phyloP scores from a whole-genome alignment of 2,888 invertebrate species.

The Microplitis deprimator region DNA sequence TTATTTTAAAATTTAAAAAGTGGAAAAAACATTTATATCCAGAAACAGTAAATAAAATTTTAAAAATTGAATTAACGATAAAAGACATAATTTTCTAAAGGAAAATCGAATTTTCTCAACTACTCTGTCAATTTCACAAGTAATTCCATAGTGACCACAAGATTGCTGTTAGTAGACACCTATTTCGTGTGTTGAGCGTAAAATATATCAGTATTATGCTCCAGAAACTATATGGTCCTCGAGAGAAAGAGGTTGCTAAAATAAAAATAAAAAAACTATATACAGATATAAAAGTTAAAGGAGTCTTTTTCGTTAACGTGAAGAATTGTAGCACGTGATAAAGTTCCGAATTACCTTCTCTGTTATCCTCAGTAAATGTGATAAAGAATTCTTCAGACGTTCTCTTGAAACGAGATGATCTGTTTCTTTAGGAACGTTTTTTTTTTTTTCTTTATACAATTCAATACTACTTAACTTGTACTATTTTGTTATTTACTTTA shows the following conservation, averaged over 20 bases:
- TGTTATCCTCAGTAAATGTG: slow-evolving; percentile 8
- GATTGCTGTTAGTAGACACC: not conserved
- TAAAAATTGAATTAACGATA: no score
- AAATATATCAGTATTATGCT: not conserved
- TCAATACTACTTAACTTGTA: not conserved
- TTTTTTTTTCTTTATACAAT: not conserved
- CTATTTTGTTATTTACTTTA: not conserved
- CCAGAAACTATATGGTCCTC: not conserved
- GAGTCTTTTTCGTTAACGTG: slow-evolving; percentile 43
- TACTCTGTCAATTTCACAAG: not conserved
- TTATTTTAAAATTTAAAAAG: no score
- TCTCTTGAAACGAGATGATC: not conserved
- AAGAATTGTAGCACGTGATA: slow-evolving; percentile 48
- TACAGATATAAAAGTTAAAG: slow-evolving; percentile 33
- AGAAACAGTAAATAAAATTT: no score
- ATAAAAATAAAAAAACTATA: slow-evolving; percentile 23
- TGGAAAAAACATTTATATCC: no score
- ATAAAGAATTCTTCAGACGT: slow-evolving; percentile 23
- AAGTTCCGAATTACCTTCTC: slow-evolving; percentile 44
- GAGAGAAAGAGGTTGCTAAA: slow-evolving; percentile 1
- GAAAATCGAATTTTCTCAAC: not conserved
- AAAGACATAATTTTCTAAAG: not conserved
- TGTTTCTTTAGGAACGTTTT: not conserved
- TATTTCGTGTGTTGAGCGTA: slow-evolving; percentile 23
- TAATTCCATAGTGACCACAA: not conserved